Base-by-base conservation (phyloP, 2,113 vertebrate species). In the Grantiella picta region DNA sequence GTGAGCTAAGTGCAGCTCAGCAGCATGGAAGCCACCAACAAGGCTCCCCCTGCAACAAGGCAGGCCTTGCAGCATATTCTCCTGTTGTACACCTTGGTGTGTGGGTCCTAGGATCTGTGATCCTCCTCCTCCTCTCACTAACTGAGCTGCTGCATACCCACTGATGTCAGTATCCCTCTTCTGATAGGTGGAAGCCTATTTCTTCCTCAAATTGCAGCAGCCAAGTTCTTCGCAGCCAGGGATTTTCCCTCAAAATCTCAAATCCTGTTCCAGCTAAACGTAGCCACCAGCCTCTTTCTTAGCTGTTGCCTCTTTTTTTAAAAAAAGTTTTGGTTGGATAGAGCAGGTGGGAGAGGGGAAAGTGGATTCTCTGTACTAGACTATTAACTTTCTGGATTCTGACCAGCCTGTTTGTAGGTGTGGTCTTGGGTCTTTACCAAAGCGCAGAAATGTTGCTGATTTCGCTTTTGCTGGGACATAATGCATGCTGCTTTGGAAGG, bases 191-290 rank as follows among this genome's bases (percentile, higher is more conserved):
- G 42, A 92, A 92, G 36, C 60, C 18, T 76, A 4, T 56, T 92
- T 95, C 88, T 97, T 90, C 68, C 36, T 95, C 63, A 54, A 44
- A 56, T 97, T 98, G 84, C 97, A 86, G 98, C 98, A 98, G 86
- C 89, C 45, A 65, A 68, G 64, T 82, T 47, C 82, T 93, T 75
- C 0, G 5, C 77, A 96, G 82, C 95, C 83, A 83, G 75, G 86
- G 77, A 59, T 78, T 95, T 94, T 93, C 83, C 95, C 96, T 94
- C 92, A 94, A 88, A 90, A 77, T 92, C 72, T 92, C 53, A 95
- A 97, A 96, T 96, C 60, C 50, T 25, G 40, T 93, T 95, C 89
- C 85, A 93, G 93, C 90, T 89, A 90, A 86, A 82, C 9, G 45
- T 52, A 90, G 64, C 71, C 65, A 97, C 69, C 81, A 95, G 91